Conservation (phyloP, 2,113 vertebrate genomes). For the Nannobrachium achirus region DNA sequence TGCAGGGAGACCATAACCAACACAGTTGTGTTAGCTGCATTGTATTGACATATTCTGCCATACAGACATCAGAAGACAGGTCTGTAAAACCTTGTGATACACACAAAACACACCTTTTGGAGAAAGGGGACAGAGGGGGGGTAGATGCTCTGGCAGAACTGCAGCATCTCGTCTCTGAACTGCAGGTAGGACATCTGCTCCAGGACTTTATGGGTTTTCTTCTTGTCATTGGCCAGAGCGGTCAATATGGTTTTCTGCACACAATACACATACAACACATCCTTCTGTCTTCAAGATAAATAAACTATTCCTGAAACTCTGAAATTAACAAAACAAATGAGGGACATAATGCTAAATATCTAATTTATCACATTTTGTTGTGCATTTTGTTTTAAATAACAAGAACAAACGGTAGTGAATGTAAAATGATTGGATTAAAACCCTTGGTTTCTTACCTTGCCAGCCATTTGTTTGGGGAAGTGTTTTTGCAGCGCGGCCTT, state of each 20-base stretch:
- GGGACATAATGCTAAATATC: background rate
- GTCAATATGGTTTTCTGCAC: conserved; percentile 80
- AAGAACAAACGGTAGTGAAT: too few relatives aligned
- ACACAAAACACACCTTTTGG: conserved; percentile 70
- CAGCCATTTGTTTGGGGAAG: conserved; percentile 76
- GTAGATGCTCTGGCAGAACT: conserved; percentile 79
- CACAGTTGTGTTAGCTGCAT: background rate
- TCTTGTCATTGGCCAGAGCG: conserved; percentile 79
- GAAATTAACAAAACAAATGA: too few relatives aligned
- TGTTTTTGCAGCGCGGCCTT: conserved; percentile 78
- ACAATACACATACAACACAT: conserved; percentile 1
- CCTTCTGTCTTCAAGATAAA: too few relatives aligned
- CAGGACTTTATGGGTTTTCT: conserved; percentile 76
- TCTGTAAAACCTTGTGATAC: background rate
- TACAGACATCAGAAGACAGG: background rate
- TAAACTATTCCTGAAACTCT: background rate
- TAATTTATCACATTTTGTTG: background rate
- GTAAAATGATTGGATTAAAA: too few relatives aligned
- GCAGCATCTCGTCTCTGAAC: conserved; percentile 84
- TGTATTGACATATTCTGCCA: too few relatives aligned
- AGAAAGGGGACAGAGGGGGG: conserved; percentile 79
- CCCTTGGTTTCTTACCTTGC: conserved; percentile 76
- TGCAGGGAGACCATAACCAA: background rate
- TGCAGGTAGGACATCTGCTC: conserved; percentile 79
- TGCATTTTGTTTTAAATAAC: too few relatives aligned